Percentiles rank a stretch among this genome's conserved stretches.
Conservation (phyloP, 2,113 vertebrate genomes). For the Rhabdornis inornatus region DNA sequence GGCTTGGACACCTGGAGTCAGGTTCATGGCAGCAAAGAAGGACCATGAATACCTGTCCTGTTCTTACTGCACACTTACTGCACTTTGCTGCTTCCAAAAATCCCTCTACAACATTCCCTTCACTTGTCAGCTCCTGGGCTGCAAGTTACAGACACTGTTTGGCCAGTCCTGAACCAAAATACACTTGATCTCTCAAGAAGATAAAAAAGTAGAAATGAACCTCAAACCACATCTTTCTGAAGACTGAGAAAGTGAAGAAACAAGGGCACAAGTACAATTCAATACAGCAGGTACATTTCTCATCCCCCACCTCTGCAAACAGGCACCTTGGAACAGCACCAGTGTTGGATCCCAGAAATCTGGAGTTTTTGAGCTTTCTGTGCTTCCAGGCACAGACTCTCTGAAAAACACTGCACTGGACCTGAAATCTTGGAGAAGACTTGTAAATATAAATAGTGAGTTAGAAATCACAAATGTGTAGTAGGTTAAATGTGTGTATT, state of each 20-base stretch:
- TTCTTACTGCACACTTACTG: not conserved
- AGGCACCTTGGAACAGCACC: not conserved
- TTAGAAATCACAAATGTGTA: no score
- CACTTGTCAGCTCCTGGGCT: not conserved
- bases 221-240: not conserved
- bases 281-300: not conserved
- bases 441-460: no score
- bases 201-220: not conserved
- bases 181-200: not conserved
- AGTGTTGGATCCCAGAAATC: no score
- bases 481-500: no score
- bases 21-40: not conserved
- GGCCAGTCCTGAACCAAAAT: not conserved
- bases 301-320: rapidly evolving
- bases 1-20: not conserved
- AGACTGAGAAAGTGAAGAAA: not conserved
- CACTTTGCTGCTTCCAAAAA: not conserved
- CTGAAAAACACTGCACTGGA: no score
- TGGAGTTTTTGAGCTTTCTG: no score
- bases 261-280: rapidly evolving
- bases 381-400: no score
- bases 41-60: not conserved
- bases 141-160: not conserved
- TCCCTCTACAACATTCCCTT: not conserved
- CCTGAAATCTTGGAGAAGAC: no score